Evolutionary conservation across 2,113 vertebrate species (phyloP), one percentile per base, ranked within the genome.

Genomic region (Pogona vitticeps): DNA sequence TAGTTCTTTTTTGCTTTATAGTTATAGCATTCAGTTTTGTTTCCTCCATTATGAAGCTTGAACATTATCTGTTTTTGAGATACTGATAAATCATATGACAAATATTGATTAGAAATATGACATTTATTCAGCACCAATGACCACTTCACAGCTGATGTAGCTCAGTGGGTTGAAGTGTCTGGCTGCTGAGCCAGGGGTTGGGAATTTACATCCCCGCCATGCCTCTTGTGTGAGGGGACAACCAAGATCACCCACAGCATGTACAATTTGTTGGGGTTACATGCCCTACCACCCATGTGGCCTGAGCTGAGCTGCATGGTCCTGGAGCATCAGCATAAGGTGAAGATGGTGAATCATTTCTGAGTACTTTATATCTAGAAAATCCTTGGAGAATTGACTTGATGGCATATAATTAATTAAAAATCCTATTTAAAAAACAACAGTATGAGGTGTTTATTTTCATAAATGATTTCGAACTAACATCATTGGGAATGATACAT

Each of bases 1-100:
- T n/a, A 87, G 84, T 83, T 92, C 88, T 88, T 90, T 93, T 88
- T 94, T 92, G 91, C 92, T 94, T 83, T 81, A 0, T 89, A 88
- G 88, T 68, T 85, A 76, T 94, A 90, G 89, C 92, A 90, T 71
- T 91, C 89, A 87, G 70, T 20, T n/a, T 52, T 75, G 0, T 88
- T 89, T 91, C 80, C 91, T 92, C 87, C 86, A 91, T 85, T 82
- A 88, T 91, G 46, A 52, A 6, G 88, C 82, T 90, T 91, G 84
- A 90, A 89, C 82, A 71, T 83, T 90, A 0, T 0, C 88, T 76
- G 73, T 90, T 61, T 86, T 88, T 91, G 91, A 92, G 86, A 91
- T 84, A 88, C 88, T 87, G 86, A 71, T 90, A 87, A n/a, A n/a
- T n/a, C n/a, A n/a, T n/a, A n/a, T n/a, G 59, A 1, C 59, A 61